Evolutionary conservation across 2,113 vertebrate species (phyloP).

Genomic region (Echinops telfairi): DNA sequence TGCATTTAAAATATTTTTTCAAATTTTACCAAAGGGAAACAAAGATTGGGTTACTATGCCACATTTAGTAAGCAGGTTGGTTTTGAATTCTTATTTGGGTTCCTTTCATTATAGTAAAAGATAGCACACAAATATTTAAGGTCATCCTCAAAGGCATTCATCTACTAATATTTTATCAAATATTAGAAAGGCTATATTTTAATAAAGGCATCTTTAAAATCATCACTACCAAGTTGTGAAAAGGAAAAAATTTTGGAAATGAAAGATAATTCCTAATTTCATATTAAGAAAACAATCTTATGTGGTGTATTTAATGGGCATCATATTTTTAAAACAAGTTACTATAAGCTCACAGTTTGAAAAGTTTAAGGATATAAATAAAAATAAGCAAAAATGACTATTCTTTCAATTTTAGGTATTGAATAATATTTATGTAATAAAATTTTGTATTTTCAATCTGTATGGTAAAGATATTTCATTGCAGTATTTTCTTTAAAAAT

Average conservation of each 20-base stretch:
- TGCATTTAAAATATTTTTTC: background rate
- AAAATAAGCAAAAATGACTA: conserved; percentile 13
- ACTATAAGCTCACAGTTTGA: background rate
- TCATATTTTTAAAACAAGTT: background rate
- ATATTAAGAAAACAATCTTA: conserved; percentile 29
- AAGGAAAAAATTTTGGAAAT: conserved; percentile 8
- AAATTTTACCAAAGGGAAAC: background rate
- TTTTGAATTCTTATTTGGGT: background rate
- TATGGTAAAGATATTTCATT: background rate
- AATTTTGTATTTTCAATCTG: background rate
- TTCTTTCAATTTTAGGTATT: background rate
- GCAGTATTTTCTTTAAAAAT: conserved; percentile 13
- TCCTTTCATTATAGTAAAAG: background rate
- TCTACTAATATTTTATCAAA: background rate
- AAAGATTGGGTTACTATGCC: background rate
- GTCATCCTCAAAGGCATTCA: background rate
- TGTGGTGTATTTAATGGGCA: background rate
- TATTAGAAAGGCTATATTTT: background rate
- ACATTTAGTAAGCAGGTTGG: background rate
- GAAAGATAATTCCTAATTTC: conserved; percentile 17
- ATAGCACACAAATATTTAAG: background rate
- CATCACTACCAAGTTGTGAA: background rate
- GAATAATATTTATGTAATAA: conserved; percentile 19
- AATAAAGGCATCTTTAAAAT: background rate
- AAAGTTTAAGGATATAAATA: background rate